Conservation (phyloP, 2,888 invertebrate genomes). For the Cephus spinipes region DNA sequence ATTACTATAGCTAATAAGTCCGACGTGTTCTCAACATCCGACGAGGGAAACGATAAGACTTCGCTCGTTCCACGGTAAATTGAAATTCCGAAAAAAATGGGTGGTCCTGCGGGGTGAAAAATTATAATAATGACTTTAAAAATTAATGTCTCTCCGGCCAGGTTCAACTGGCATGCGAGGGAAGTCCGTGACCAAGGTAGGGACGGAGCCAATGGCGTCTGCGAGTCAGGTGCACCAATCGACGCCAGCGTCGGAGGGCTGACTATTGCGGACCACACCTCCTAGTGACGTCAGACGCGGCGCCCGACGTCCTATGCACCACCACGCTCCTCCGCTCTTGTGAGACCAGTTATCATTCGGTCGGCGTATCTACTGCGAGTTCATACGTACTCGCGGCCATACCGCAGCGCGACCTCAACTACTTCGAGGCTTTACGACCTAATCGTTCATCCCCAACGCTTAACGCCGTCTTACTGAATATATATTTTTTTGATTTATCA, state of each 20-base stretch:
- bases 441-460: neutral
- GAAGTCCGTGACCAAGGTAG: slow-evolving; percentile 13
- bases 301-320: slow-evolving; percentile 12
- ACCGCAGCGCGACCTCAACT: neutral
- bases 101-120: slow-evolving; percentile 26
- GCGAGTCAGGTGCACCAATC: slow-evolving; percentile 14
- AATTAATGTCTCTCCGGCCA: slow-evolving; percentile 46
- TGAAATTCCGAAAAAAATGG: slow-evolving; percentile 5
- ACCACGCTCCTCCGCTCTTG: slow-evolving; percentile 1
- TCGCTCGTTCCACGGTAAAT: neutral
- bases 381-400: slow-evolving; percentile 22
- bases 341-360: slow-evolving; percentile 35
- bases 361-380: slow-evolving; percentile 38
- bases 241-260: slow-evolving; percentile 18
- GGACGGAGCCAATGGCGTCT: slow-evolving; percentile 40
- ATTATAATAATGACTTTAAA: slow-evolving; percentile 54
- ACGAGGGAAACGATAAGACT: neutral
- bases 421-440: neutral
- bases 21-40: neutral
- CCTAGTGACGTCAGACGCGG: slow-evolving; percentile 33
- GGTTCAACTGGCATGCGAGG: slow-evolving; percentile 20
- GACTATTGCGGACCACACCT: slow-evolving; percentile 35
- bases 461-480: neutral
- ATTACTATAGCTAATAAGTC: neutral
- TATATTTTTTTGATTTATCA: neutral